phyloP scores from a whole-genome alignment of 2,888 invertebrate genomes.

The Limenitis camilla region DNA sequence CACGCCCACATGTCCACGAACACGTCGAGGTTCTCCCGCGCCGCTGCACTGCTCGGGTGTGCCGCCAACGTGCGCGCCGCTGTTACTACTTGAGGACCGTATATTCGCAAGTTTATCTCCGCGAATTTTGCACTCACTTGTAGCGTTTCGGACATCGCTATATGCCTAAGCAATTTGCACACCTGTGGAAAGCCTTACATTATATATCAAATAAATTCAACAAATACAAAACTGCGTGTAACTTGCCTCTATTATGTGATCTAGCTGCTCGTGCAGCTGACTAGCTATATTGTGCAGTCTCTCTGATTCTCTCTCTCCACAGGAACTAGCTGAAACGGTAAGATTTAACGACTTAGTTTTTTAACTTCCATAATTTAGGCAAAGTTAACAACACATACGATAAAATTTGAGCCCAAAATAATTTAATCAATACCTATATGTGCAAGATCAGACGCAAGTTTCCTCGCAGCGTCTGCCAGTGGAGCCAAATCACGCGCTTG shows the following conservation, averaged over 20 bases:
- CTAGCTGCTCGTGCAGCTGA: slow-evolving; percentile 97
- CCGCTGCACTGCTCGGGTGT: slow-evolving; percentile 94
- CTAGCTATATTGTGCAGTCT: slow-evolving; percentile 94
- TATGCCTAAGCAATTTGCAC: slow-evolving; percentile 96
- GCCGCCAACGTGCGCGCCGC: slow-evolving; percentile 94
- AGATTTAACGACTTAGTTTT: slow-evolving; percentile 30
- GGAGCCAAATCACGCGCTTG: slow-evolving; percentile 64
- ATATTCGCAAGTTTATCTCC: slow-evolving; percentile 94
- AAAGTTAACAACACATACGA: not conserved
- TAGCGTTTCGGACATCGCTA: slow-evolving; percentile 93
- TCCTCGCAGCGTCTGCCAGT: slow-evolving; percentile 62
- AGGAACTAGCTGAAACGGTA: slow-evolving; percentile 61
- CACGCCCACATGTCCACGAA: slow-evolving; percentile 97
- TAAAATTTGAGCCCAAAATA: not conserved
- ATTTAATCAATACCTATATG: slow-evolving; percentile 64
- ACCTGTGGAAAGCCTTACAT: slow-evolving; percentile 73
- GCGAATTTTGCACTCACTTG: slow-evolving; percentile 97
- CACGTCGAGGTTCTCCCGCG: slow-evolving; percentile 96
- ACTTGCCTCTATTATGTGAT: slow-evolving; percentile 96
- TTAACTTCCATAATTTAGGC: not conserved
- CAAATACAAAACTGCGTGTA: slow-evolving; percentile 5
- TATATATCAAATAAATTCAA: slow-evolving; percentile 1
- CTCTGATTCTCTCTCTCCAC: slow-evolving; percentile 83
- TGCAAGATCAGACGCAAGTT: slow-evolving; percentile 64
- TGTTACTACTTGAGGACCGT: slow-evolving; percentile 95